phyloP scores from a whole-genome alignment of 2,113 vertebrate genomes.

The Cryptomyrus ogoouensis region DNA sequence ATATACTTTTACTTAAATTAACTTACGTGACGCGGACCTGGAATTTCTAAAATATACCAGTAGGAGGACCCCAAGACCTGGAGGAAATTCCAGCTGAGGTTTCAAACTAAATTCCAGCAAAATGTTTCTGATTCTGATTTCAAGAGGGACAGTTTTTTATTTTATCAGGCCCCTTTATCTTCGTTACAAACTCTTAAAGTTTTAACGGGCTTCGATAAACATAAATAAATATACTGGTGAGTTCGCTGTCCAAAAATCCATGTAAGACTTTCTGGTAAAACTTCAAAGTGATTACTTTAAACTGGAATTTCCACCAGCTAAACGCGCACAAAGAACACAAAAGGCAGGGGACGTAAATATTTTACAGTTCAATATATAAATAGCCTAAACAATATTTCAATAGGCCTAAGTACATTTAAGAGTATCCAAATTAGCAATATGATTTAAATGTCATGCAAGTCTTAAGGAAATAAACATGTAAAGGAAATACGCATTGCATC shows the following conservation, averaged over 20 bases:
- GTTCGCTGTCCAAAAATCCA: background rate
- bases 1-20: background rate
- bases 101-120: background rate
- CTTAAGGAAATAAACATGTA: background rate
- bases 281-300: background rate
- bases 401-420: background rate
- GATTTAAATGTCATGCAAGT: background rate
- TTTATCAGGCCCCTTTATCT: background rate
- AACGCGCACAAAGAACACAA: background rate
- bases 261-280: background rate
- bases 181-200: background rate
- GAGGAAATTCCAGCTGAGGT: background rate
- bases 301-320: background rate
- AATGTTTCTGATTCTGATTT: background rate
- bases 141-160: background rate
- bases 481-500: background rate
- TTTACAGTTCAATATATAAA: background rate
- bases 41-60: constrained; percentile 5
- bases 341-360: background rate
- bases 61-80: constrained; percentile 9
- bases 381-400: background rate
- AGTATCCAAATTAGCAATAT: background rate
- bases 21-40: background rate
- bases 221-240: background rate
- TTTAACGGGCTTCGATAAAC: background rate